Base-by-base conservation (phyloP, 1,140 invertebrate genomes). In the Spodoptera litura region DNA sequence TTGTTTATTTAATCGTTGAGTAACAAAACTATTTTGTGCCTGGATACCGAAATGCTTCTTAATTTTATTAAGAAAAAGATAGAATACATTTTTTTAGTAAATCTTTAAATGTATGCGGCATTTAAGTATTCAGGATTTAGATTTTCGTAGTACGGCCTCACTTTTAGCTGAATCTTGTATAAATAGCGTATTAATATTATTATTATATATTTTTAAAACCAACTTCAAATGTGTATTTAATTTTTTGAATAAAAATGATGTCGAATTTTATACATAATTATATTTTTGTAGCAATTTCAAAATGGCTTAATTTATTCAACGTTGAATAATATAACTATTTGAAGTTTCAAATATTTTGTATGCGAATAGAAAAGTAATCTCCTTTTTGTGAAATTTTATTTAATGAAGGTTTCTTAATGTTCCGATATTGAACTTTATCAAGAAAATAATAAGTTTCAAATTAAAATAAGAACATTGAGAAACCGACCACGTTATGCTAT, bases 91-190 rank as follows among this genome's bases (percentile, higher is more conserved):
- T 20, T 20, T 20, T 20, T 20, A 20, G 31, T 2, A 31, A 4
- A 31, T 31, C 31, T 31, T 31, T 44, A 44, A 44, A 44, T 6
- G 4, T 6, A 8, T 6, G 9, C 8, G 38, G 38, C 38, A 6
- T 44, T 44, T 44, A 2, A 44, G 9, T 44, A 44, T 44, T 44
- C 38, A 44, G 38, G 38, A 4, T 44, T 6, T 74, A 74, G 56
- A 52, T 74, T 61, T 58, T 58, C 13, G 56, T 74, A 74, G 56
- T 51, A 59, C 38, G 71, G 71, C 71, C 71, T 74, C 71, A 59
- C 35, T 59, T 58, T 15, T 31, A 74, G 71, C 55, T 58, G 49
- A 61, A 74, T 27, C 55, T 58, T 74, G 55, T 59, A 61, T 61
- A 74, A 74, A 74, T 61, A 74, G 58, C 56, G n/a, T 52, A 55